Conservation (phyloP, 2,113 vertebrate species). For the Nyctereutes procyonoides region DNA sequence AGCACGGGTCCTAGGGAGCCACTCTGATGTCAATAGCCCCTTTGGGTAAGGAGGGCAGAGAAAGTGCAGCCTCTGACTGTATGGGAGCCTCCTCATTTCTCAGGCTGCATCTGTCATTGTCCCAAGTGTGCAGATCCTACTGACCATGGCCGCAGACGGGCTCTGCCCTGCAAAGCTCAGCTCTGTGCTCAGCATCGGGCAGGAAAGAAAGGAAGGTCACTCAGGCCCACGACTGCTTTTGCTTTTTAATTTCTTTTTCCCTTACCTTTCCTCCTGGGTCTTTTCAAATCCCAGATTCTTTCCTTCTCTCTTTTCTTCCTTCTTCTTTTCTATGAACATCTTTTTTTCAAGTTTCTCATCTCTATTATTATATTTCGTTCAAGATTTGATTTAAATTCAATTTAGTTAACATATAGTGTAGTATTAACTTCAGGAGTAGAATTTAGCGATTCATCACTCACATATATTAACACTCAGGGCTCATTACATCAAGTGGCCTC, state of each 20-base stretch:
- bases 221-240: not conserved
- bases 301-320: too few relatives aligned
- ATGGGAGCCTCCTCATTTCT: not conserved
- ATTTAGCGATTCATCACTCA: not conserved
- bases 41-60: not conserved
- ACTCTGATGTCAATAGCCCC: not conserved
- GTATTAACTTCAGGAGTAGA: not conserved
- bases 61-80: not conserved
- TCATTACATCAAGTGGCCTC: not conserved
- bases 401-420: not conserved
- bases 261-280: not conserved
- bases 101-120: not conserved
- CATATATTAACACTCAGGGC: not conserved
- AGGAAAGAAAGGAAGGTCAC: not conserved
- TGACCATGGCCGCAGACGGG: not conserved
- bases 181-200: not conserved
- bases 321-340: not conserved
- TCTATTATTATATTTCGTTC: not conserved
- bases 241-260: not conserved
- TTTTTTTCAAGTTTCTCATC: not conserved
- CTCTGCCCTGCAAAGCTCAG: not conserved
- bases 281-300: not conserved
- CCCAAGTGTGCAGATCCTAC: fast-evolving
- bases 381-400: not conserved
- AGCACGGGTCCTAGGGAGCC: not conserved